Evolutionary conservation across 2,888 invertebrate species (phyloP).

Genomic region (Sialis fuliginosa): DNA sequence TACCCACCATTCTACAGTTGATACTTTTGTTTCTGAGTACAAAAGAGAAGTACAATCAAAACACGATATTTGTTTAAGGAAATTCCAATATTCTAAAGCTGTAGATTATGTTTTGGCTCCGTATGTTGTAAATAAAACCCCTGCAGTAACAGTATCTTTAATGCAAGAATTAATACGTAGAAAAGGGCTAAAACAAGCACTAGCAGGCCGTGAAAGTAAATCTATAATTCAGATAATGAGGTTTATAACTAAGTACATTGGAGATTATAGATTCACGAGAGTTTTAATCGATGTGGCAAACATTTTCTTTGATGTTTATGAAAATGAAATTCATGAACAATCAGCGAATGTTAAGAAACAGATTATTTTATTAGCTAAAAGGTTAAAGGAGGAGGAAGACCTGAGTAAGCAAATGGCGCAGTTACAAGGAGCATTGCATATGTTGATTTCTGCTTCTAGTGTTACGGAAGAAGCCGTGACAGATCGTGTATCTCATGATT

Average conservation of each 20-base stretch:
- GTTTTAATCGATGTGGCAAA: slow-evolving; percentile 57
- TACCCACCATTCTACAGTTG: slow-evolving; percentile 23
- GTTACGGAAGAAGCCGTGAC: slow-evolving; percentile 22
- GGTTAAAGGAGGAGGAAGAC: slow-evolving; percentile 47
- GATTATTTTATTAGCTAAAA: slow-evolving; percentile 38
- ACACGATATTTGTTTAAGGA: slow-evolving; percentile 54
- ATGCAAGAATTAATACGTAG: slow-evolving; percentile 77
- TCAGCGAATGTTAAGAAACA: slow-evolving; percentile 41
- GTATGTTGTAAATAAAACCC: slow-evolving; percentile 40
- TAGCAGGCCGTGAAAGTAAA: slow-evolving; percentile 52
- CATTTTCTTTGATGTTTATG: slow-evolving; percentile 58
- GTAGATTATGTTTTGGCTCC: slow-evolving; percentile 48
- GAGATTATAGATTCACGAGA: slow-evolving; percentile 55
- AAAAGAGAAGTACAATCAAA: slow-evolving; percentile 28
- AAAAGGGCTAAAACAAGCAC: slow-evolving; percentile 55
- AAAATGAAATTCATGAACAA: slow-evolving; percentile 40
- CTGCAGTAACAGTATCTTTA: slow-evolving; percentile 62
- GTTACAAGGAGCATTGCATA: slow-evolving; percentile 50
- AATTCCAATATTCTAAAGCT: slow-evolving; percentile 69
- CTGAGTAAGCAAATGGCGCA: slow-evolving; percentile 43
- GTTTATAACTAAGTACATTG: slow-evolving; percentile 58
- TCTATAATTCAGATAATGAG: slow-evolving; percentile 46
- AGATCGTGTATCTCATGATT: slow-evolving; percentile 17
- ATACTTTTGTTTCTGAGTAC: slow-evolving; percentile 31
- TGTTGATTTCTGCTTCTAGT: slow-evolving; percentile 43